Base-by-base conservation (phyloP, 2,888 invertebrate species). In the Drosophila suboccidentalis region DNA sequence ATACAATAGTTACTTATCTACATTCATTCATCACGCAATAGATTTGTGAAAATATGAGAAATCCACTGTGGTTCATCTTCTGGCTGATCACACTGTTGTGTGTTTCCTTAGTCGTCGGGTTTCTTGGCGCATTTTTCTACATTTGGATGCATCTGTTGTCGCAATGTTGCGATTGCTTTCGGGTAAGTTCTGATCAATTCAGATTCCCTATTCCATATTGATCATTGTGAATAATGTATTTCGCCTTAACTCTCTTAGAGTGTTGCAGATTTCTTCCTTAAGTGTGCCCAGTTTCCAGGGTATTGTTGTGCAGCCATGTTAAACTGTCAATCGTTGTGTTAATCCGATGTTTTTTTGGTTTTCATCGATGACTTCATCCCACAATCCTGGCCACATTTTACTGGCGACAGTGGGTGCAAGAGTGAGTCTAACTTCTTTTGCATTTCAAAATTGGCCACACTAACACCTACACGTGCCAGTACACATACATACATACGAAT, bases 241-340 rank as follows among this genome's bases (percentile, higher is more conserved):
- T 22, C 4, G 22, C 22, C 22, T 22, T 22, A 22, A 22, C 22
- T 22, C 22, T 22, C 15, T 32, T 51, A 76, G 76, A 55, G 64
- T 50, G 41, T 8, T 11, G 64, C 64, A 5, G 69, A 77, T 2
- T 73, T 77, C 29, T 67, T 34, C 13, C 9, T 77, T 36, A 77
- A 77, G 36, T 77, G 77, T 17, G 47, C 47, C 1, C 77, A 77
- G 10, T 77, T 77, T 66, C 73, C 77, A 10, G 77, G 77, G 26
- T 77, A 70, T 38, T 77, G 69, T 26, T 60, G 54, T 34, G 73
- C 73, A 3, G 73, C 69, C 58, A 77, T 77, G 77, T 17, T 77
- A 10, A 66, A 26, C 9, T 73, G 77, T n/a, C 77, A 73, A 51
- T 64, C 77, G 43, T 8, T 77, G 26, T 62, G 65, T 2, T 75